phyloP scores from a whole-genome alignment of 2,797 vertebrate genomes.

The Ptychadena robeensis region DNA sequence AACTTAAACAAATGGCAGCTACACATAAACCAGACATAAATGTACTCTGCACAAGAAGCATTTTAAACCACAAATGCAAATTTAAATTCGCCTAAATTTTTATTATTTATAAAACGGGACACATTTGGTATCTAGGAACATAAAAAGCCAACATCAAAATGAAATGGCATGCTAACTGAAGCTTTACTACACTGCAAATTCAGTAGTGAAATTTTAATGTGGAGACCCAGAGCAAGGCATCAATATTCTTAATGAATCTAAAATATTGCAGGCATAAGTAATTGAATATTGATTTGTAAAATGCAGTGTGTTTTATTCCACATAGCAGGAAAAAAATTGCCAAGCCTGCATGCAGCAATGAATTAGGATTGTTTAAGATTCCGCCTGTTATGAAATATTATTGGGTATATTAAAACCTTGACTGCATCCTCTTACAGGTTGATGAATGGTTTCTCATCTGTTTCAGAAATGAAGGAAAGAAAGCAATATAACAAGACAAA shows the following conservation, averaged over 20 bases:
- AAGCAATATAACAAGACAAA: background rate
- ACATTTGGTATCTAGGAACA: constrained; percentile 38
- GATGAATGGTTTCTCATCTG: constrained; percentile 4
- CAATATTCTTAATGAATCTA: constrained; percentile 61
- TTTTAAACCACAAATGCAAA: constrained; percentile 24
- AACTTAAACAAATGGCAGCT: background rate
- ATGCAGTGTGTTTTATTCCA: constrained; percentile 42
- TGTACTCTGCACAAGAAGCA: background rate
- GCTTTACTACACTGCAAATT: constrained; percentile 54
- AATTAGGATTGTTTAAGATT: constrained; percentile 31
- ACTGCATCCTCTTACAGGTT: background rate
- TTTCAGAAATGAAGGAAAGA: background rate
- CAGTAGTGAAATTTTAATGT: constrained; percentile 51
- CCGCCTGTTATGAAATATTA: constrained; percentile 44
- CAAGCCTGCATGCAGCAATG: constrained; percentile 6
- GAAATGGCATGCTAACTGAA: constrained; percentile 43
- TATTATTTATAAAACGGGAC: constrained; percentile 44
- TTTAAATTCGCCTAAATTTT: constrained; percentile 39
- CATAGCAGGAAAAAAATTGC: constrained; percentile 15
- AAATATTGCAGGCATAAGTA: constrained; percentile 60
- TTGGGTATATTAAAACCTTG: constrained; percentile 13
- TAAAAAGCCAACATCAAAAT: constrained; percentile 47
- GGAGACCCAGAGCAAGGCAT: constrained; percentile 40
- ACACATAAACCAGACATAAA: constrained; percentile 1
- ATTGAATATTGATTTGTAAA: constrained; percentile 60